A percentile compares a stretch with the other conserved stretches of the same genome.
Evolutionary conservation across 2,888 invertebrate genomes (phyloP).

Genomic region (Agrotis segetum): DNA sequence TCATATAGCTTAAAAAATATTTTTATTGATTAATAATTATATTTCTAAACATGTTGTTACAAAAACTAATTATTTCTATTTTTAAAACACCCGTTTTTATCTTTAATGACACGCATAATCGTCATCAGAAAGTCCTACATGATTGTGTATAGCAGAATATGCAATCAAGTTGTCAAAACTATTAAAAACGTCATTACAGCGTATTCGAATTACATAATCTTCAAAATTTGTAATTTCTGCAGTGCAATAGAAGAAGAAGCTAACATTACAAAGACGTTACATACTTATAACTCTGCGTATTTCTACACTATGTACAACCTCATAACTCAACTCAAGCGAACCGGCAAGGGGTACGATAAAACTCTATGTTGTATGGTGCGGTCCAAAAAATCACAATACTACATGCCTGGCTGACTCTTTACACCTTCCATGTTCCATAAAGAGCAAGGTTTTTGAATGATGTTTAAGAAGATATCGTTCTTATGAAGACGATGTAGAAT

Average conservation of each 20-base stretch:
- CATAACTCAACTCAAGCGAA: conserved; percentile 56
- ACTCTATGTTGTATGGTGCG: conserved; percentile 33
- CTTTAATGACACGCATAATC: no score
- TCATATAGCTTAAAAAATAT: no score
- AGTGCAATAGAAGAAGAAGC: neutral
- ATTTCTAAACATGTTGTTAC: no score
- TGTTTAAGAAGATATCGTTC: neutral
- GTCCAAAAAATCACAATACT: conserved; percentile 59
- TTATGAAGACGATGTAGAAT: neutral
- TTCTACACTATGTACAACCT: conserved; percentile 10
- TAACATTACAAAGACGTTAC: neutral
- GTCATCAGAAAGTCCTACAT: no score
- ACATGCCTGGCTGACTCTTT: conserved; percentile 49
- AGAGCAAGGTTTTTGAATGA: neutral
- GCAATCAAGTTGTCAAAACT: no score
- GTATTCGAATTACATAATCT: neutral
- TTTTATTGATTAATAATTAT: no score
- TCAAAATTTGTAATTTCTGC: neutral
- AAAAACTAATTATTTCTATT: no score
- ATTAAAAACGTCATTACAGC: no score
- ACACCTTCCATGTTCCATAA: conserved; percentile 19
- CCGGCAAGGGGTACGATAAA: conserved; percentile 49
- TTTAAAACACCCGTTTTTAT: no score
- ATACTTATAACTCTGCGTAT: conserved; percentile 14
- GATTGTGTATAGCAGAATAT: no score